Percentiles rank a stretch among this genome's conserved stretches.
phyloP scores from a whole-genome alignment of 2,888 invertebrate genomes.

The Blastobasis lacticolella region DNA sequence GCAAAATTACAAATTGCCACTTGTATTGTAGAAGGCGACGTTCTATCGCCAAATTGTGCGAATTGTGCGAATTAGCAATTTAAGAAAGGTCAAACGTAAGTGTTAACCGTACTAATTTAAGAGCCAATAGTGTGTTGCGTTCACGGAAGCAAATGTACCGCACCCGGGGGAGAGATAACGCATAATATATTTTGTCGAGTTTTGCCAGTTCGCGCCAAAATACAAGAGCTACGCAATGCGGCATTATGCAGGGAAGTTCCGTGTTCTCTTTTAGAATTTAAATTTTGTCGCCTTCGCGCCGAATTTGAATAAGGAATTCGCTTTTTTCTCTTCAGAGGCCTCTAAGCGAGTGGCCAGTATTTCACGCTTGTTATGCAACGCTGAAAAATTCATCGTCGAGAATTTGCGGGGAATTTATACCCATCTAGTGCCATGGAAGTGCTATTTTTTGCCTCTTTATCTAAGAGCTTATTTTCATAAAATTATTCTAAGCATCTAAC shows the following conservation, averaged over 20 bases:
- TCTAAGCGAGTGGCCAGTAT: background rate
- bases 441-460: too few species aligned
- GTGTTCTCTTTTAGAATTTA: conserved; percentile 15
- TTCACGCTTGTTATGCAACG: background rate
- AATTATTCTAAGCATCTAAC: too few species aligned
- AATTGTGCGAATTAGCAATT: background rate
- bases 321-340: background rate
- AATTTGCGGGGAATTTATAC: too few species aligned
- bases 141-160: conserved; percentile 32
- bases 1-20: too few species aligned
- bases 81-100: background rate
- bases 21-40: background rate
- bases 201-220: conserved; percentile 33
- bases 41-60: background rate
- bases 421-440: too few species aligned
- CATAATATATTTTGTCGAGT: conserved; percentile 60
- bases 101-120: conserved; percentile 32
- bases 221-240: conserved; percentile 42
- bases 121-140: conserved; percentile 30
- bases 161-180: conserved; percentile 54
- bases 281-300: conserved; percentile 11
- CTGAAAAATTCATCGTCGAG: too few species aligned
- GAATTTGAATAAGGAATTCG: conserved; percentile 7
- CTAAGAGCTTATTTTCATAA: too few species aligned
- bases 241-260: conserved; percentile 30